phyloP scores from a whole-genome alignment of 2,888 invertebrate species.

The Drosophila lacicola region DNA sequence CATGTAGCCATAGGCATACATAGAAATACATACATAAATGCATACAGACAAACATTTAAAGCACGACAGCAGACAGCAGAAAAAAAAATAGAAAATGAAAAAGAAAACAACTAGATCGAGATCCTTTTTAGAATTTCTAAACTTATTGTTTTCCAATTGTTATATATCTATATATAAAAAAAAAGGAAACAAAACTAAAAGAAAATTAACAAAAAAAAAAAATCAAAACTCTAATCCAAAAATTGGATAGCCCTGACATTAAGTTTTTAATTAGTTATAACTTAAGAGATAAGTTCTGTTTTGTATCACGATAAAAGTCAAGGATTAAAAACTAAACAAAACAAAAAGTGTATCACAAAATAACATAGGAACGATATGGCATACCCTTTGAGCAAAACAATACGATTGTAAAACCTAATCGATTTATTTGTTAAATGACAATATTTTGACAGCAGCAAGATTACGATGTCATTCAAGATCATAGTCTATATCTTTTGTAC shows the following conservation, averaged over 20 bases:
- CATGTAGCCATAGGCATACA: slow-evolving; percentile 1
- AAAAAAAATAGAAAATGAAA: neutral
- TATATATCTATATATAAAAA: slow-evolving; percentile 20
- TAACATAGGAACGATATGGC: slow-evolving; percentile 34
- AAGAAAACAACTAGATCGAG: slow-evolving; percentile 16
- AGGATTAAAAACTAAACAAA: slow-evolving; percentile 5
- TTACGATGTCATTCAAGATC: too few species aligned
- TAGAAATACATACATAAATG: slow-evolving; percentile 4
- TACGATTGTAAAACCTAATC: neutral
- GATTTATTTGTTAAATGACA: neutral
- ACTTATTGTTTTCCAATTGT: slow-evolving; percentile 47
- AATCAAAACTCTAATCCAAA: slow-evolving; percentile 19
- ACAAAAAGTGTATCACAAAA: slow-evolving; percentile 20
- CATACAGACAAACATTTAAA: neutral
- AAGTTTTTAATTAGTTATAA: slow-evolving; percentile 73
- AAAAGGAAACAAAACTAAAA: neutral
- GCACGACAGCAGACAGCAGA: neutral
- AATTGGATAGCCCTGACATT: slow-evolving; percentile 54
- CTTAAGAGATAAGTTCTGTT: slow-evolving; percentile 57
- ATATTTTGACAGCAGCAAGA: too few species aligned
- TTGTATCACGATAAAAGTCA: slow-evolving; percentile 46
- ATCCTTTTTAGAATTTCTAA: slow-evolving; percentile 46
- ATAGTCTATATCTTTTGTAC: too few species aligned
- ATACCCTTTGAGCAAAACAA: slow-evolving; percentile 18
- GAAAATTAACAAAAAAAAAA: neutral